Percentiles rank a stretch among this genome's conserved stretches.
These are phyloP conservation scores for Botia almorhae DNA, from an alignment of 2,797 vertebrate species.

Conservation along the genomic window DNA sequence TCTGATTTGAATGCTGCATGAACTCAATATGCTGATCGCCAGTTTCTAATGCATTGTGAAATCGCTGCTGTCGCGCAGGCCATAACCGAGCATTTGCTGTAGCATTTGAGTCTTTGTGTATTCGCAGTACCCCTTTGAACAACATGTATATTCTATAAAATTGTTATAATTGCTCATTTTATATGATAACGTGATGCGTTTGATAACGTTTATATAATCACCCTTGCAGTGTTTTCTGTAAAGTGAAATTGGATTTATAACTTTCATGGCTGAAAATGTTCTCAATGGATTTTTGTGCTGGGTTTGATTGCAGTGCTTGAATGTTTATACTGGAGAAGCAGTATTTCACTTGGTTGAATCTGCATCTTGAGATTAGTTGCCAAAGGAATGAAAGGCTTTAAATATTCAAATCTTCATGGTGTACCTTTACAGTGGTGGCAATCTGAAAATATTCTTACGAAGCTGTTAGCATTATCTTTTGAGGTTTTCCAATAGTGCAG, in stretches of 20 bases:
- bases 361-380: slow-evolving; percentile 8
- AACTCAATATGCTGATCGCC: background rate
- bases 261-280: background rate
- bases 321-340: background rate
- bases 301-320: background rate
- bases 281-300: background rate
- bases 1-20: slow-evolving; percentile 42
- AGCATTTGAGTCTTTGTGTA: background rate
- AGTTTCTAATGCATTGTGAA: slow-evolving; percentile 22
- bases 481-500: background rate
- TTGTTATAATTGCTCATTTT: background rate
- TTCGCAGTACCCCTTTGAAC: slow-evolving; percentile 24
- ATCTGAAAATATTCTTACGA: background rate
- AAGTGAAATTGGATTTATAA: background rate
- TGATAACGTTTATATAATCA: no score
- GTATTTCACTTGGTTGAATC: background rate
- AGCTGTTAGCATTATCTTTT: background rate
- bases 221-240: slow-evolving; percentile 2
- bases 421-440: background rate
- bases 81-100: slow-evolving; percentile 8
- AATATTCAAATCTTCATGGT: background rate
- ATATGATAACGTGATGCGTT: background rate
- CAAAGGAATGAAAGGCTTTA: slow-evolving; percentile 26
- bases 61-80: slow-evolving; percentile 17
- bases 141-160: background rate